phyloP scores from a whole-genome alignment of 2,113 vertebrate genomes.

The Rhadina sibilatrix region DNA sequence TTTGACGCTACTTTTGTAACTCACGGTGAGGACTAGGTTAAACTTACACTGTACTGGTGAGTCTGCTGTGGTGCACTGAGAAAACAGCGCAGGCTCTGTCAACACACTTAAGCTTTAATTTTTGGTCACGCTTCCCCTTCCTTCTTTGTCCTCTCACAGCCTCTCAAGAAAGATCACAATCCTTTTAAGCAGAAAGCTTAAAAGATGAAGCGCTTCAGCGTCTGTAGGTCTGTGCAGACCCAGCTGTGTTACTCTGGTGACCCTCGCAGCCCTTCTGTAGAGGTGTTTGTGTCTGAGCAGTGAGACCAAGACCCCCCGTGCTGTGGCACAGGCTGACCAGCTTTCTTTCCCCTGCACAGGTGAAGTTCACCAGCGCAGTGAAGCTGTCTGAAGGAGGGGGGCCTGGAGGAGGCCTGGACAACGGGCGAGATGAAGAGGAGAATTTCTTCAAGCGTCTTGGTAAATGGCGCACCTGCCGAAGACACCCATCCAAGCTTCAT shows the following conservation, averaged over 20 bases:
- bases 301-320: background rate
- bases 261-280: background rate
- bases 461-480: constrained; percentile 92
- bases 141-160: background rate
- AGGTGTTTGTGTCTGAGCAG: background rate
- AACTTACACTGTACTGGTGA: background rate
- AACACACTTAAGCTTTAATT: background rate
- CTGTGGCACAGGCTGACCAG: background rate
- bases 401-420: constrained; percentile 82
- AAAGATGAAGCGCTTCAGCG: background rate
- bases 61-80: background rate
- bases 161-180: background rate
- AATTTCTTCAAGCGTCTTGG: constrained; percentile 99
- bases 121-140: background rate
- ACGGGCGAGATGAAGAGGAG: constrained; percentile 94
- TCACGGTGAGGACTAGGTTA: background rate
- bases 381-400: constrained; percentile 92
- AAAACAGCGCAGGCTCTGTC: background rate
- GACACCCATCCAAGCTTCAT: constrained; percentile 90
- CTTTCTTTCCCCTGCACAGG: constrained; percentile 78
- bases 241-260: background rate
- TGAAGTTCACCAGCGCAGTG: constrained; percentile 97
- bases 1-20: background rate
- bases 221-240: background rate
- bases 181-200: constrained; percentile 7